Evolutionary conservation across 2,797 vertebrate species (phyloP), one percentile per base, ranked within the genome.

Genomic region (Cossypha dichroa): DNA sequence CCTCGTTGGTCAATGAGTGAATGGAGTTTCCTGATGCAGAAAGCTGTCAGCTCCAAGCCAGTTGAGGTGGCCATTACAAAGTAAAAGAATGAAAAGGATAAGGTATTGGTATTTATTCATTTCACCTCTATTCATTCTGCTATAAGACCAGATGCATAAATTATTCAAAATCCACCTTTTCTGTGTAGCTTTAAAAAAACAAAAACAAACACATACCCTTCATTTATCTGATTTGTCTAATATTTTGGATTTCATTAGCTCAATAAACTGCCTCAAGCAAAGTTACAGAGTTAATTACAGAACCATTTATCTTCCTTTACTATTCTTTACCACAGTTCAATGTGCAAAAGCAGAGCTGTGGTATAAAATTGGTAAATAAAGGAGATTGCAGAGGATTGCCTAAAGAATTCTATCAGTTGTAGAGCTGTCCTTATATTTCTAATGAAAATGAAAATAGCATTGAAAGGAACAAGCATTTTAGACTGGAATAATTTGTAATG

Each of bases 221-320:
- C 5, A 81, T 85, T 67, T 76, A 8, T 89, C 54, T 84, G 26
- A 25, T 84, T 77, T 90, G 10, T 70, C 51, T 74, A 43, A 56
- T 36, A 23, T 38, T 74, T 34, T 83, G 10, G 36, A 68, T 59
- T 94, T 87, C 23, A 5, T 92, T 94, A 67, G 21, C 46, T 64
- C 29, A 26, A 41, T 64, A 90, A 89, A 41, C 14, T 64, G 33
- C 64, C 83, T 72, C 51, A 80, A 51, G 36, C 31, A 69, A 88
- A 85, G 13, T 78, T 88, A 48, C 75, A 69, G 29, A 46, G 33
- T 54, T 94, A 90, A 80, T 94, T 90, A 88, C 49, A 59, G 70
- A 74, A 75, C 26, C 31, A 58, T 94, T 94, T 67, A 33, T 92
- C 49, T 85, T 85, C 43, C 29, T 85, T 76, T 86, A 54, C 3